Evolutionary conservation across 92 coral and sea anemone species (phyloP), one percentile per base, ranked within the genome.

Genomic region (Porites lobata): DNA sequence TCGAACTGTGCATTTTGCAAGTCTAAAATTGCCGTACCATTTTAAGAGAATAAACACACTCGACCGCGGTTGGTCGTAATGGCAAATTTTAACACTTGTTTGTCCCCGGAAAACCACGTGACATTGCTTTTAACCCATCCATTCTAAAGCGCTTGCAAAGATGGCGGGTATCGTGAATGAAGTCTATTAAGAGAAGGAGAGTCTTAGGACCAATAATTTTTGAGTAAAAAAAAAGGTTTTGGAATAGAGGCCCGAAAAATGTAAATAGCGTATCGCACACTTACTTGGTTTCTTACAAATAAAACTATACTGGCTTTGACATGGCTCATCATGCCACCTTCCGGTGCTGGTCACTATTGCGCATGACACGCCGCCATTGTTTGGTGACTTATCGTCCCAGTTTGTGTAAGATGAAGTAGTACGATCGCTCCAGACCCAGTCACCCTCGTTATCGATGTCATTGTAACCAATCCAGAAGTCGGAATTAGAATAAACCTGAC

Each of bases 361-460:
- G 88, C 99, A 97, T 20, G 98, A 92, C 50, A 97, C 94, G 2
- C 99, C 99, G 65, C 99, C 99, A 82, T 97, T 97, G 88, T 94
- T 97, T 22, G 99, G 99, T 47, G 99, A 97, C 79, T 94, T 94
- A 76, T 97, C 99, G 84, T 94, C 96, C 99, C 99, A 97, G 98
- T 97, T 97, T 38, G 99, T 97, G 75, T 97, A 97, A 0, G 99
- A 97, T 84, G 99, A 97, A 92, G 98, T 95, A 90, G 81, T 92
- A 15, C 94, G 90, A 77, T 97, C 99, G 75, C 92, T 89, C 99
- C 99, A 97, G 88, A 94, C 92, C 99, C 99, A 97, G 98, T 97
- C 98, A 81, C 99, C 99, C 91, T 97, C 99, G 93, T 89, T 97
- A 57, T 95, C 98, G 52, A 93, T 96, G 78, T 97, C 99, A 77